A percentile compares a stretch with the other conserved stretches of the same genome.
These are phyloP conservation scores for Brachymystax lenok DNA, from an alignment of 2,797 vertebrate species.

Conservation along the genomic window DNA sequence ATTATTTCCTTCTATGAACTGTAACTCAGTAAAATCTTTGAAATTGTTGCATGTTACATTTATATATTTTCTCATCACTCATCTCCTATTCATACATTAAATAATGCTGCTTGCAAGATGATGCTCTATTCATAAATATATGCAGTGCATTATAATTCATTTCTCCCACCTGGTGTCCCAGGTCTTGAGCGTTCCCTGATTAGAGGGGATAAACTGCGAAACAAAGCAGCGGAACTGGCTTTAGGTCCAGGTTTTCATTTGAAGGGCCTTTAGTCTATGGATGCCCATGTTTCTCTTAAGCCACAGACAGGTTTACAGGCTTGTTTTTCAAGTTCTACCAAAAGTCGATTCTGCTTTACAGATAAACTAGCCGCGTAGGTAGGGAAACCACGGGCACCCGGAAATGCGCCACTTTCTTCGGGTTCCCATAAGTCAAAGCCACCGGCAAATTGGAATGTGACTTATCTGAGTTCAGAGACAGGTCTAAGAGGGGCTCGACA, in stretches of 20 bases:
- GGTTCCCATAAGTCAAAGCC: not conserved
- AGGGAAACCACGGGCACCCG: not conserved
- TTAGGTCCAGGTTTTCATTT: no score
- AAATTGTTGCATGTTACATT: no score
- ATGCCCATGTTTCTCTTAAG: not conserved
- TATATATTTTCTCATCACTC: no score
- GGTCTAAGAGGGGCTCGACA: not conserved
- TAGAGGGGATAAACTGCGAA: no score
- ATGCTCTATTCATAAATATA: not conserved
- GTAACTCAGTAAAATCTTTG: no score
- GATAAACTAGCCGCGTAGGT: slow-evolving; percentile 2
- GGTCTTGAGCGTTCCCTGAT: no score
- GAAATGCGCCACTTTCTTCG: not conserved
- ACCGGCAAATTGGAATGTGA: not conserved
- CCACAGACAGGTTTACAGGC: not conserved
- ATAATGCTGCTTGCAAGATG: no score
- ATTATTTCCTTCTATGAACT: no score
- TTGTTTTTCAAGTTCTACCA: not conserved
- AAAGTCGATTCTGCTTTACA: not conserved
- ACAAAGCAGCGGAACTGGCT: no score
- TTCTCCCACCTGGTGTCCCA: no score
- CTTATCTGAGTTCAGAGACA: not conserved
- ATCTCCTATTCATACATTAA: not conserved
- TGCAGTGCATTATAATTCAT: not conserved
- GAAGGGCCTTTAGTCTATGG: no score